Conservation (phyloP, 1,140 invertebrate species). For the Camponotus floridanus region DNA sequence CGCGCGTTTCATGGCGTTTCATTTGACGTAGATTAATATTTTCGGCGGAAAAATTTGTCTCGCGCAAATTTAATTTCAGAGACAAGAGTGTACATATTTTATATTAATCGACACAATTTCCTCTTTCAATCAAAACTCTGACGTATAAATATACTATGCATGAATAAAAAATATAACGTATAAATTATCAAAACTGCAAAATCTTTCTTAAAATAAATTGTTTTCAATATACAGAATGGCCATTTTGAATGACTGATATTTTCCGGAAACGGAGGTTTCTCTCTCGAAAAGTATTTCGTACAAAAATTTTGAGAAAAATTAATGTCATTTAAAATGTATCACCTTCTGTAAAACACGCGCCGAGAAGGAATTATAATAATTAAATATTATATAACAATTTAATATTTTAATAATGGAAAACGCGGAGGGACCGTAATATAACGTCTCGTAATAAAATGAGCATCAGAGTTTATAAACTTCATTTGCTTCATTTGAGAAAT, state of each 20-base stretch:
- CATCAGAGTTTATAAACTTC: constrained; percentile 14
- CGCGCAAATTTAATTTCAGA: constrained; percentile 56
- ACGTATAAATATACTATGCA: neutral
- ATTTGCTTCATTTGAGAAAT: neutral
- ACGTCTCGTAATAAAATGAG: neutral
- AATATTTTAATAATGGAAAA: constrained; percentile 56
- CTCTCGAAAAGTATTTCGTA: no score
- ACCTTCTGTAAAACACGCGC: no score
- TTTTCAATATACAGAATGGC: neutral
- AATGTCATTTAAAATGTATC: no score
- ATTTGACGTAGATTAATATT: constrained; percentile 63
- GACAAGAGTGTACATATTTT: constrained; percentile 50
- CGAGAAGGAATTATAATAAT: constrained; percentile 30
- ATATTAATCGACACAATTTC: constrained; percentile 61
- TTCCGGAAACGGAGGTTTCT: no score
- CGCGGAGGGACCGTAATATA: neutral
- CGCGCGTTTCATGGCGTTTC: constrained; percentile 41
- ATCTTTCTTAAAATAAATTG: constrained; percentile 3
- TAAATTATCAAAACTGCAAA: constrained; percentile 45
- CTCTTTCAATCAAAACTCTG: constrained; percentile 45
- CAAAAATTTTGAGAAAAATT: no score
- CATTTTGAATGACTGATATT: no score
- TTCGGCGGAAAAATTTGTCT: constrained; percentile 52
- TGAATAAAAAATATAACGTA: constrained; percentile 18
- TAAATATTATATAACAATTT: neutral